Evolutionary conservation across 2,888 invertebrate species (phyloP).

Genomic region (Leptopilina syphax): DNA sequence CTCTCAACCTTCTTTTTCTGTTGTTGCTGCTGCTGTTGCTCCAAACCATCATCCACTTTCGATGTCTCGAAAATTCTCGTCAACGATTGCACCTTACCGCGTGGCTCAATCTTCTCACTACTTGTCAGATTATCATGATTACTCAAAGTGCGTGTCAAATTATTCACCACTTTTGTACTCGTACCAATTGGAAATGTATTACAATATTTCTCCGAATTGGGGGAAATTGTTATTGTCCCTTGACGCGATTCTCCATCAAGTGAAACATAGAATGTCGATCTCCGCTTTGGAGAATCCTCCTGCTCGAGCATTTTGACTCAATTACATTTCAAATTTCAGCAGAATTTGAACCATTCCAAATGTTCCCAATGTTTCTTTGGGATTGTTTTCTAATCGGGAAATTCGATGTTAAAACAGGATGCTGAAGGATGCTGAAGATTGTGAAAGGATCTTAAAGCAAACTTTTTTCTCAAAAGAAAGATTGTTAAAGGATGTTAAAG

Average conservation of each 20-base stretch:
- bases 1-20: conserved; percentile 72
- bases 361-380: too few species aligned
- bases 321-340: not conserved
- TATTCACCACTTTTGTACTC: conserved; percentile 63
- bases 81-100: conserved; percentile 73
- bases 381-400: too few species aligned
- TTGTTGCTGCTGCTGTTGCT: conserved; percentile 47
- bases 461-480: too few species aligned
- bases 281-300: conserved; percentile 76
- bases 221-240: conserved; percentile 56
- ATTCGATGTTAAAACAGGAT: too few species aligned
- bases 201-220: conserved; percentile 78
- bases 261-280: conserved; percentile 88
- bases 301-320: conserved; percentile 57
- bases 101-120: conserved; percentile 54
- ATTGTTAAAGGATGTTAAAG: too few species aligned
- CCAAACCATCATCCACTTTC: conserved; percentile 49
- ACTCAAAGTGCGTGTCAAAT: conserved; percentile 70
- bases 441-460: too few species aligned
- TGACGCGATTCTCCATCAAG: conserved; percentile 77
- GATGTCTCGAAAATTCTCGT: conserved; percentile 73
- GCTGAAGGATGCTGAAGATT: too few species aligned
- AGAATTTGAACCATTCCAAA: too few species aligned
- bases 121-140: conserved; percentile 63
- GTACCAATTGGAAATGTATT: conserved; percentile 78